A percentile compares a stretch with the other conserved stretches of the same genome.
Conservation (phyloP, 2,888 invertebrate genomes). For the Apamea monoglypha region DNA sequence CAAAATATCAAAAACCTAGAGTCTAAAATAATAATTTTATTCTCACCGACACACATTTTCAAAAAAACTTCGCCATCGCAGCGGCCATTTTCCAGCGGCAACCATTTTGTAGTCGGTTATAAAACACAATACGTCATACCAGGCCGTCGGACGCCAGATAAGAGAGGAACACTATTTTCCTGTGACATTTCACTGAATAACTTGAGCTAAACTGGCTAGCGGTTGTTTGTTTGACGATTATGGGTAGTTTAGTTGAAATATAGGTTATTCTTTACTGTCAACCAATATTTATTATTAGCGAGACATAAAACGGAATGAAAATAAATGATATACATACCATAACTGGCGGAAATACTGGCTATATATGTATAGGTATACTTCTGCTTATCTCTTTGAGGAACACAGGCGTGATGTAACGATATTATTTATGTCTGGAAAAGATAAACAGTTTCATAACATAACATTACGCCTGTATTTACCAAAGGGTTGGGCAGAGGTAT, state of each 20-base stretch:
- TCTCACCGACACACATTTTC: conserved; percentile 1
- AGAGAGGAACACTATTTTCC: conserved; percentile 61
- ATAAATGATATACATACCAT: background rate
- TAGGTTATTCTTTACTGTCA: background rate
- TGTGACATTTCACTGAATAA: conserved; percentile 64
- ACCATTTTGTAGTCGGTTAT: conserved; percentile 58
- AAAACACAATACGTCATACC: conserved; percentile 66
- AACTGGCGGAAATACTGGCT: background rate
- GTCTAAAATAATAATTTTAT: background rate
- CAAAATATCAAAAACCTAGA: background rate
- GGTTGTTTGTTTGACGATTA: conserved; percentile 30
- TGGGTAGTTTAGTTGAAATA: background rate
- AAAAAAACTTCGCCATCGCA: conserved; percentile 21
- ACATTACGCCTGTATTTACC: background rate
- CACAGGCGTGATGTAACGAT: background rate
- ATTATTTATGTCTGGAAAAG: background rate
- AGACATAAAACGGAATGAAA: background rate
- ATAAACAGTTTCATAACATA: background rate
- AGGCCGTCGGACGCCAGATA: conserved; percentile 51
- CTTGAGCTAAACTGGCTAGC: conserved; percentile 54
- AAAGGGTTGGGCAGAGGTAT: background rate
- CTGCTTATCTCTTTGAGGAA: background rate
- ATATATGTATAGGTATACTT: background rate
- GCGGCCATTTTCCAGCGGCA: conserved; percentile 42
- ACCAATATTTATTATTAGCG: background rate